These are phyloP conservation scores for Anaspis maculata DNA, from an alignment of 2,888 invertebrate genomes.

Conservation along the genomic window DNA sequence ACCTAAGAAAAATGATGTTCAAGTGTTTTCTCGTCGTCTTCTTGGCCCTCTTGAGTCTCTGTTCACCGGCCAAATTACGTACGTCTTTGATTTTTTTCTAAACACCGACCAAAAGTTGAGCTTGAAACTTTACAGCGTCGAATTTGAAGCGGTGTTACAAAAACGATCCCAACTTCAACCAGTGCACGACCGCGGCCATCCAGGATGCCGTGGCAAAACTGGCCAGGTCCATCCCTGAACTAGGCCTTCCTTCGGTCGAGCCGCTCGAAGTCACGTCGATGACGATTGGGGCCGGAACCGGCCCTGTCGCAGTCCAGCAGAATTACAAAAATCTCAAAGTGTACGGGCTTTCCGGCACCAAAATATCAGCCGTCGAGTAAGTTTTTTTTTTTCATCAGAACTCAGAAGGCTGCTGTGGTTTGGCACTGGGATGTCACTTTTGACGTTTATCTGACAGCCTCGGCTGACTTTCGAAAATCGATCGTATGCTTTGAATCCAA, in stretches of 20 bases:
- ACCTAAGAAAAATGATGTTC: no score
- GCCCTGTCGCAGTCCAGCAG: conserved; percentile 3
- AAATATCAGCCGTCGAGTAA: conserved; percentile 1
- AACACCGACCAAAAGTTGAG: neutral
- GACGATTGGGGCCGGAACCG: neutral
- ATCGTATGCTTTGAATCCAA: neutral
- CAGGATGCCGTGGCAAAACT: conserved; percentile 4
- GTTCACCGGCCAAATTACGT: no score
- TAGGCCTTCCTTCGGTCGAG: neutral
- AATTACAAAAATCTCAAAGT: conserved; percentile 4
- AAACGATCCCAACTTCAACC: conserved; percentile 1
- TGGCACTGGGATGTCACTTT: no score
- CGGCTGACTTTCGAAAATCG: no score
- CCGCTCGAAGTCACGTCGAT: conserved; percentile 1
- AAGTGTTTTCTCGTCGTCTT: no score
- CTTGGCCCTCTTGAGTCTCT: no score
- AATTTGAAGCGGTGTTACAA: conserved; percentile 4
- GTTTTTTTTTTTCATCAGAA: neutral
- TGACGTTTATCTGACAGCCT: no score
- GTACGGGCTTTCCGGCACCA: neutral
- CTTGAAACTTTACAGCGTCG: conserved; percentile 3
- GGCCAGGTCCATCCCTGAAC: neutral
- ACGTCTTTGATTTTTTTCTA: no score
- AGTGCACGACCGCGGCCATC: conserved; percentile 1
- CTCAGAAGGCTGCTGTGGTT: neutral